Percentiles rank a stretch among this genome's conserved stretches.
phyloP scores from a whole-genome alignment of 2,797 vertebrate species.

The Protonibea diacanthus region DNA sequence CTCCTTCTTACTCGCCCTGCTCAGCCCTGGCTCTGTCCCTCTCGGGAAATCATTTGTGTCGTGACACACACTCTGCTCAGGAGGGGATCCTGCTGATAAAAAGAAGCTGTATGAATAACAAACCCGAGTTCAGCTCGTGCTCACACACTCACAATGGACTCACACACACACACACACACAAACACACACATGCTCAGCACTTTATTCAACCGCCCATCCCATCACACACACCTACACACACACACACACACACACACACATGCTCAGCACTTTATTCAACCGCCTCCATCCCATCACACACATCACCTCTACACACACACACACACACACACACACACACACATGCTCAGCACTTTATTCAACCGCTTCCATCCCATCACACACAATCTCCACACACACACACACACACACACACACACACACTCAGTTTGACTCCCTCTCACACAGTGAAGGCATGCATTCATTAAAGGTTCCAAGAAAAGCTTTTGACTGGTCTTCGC shows the following conservation, averaged over 20 bases:
- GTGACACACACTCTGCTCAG: constrained; percentile 48
- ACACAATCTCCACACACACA: constrained; percentile 48
- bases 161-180: constrained; percentile 23
- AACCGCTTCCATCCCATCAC: no score
- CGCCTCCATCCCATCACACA: no score
- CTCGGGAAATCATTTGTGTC: constrained; percentile 75
- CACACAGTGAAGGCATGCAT: constrained; percentile 73
- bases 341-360: not conserved
- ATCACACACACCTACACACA: no score
- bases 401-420: constrained; percentile 53
- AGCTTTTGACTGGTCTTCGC: no score
- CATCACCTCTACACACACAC: no score
- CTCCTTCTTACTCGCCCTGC: constrained; percentile 20
- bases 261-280: no score
- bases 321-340: constrained; percentile 5
- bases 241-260: no score
- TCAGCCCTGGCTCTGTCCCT: no score
- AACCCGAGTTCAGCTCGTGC: constrained; percentile 61
- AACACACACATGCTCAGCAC: no score
- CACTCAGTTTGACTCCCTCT: constrained; percentile 58
- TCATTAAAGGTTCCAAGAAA: constrained; percentile 72
- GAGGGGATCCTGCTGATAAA: constrained; percentile 63
- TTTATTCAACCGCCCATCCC: no score
- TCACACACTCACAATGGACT: constrained; percentile 32
- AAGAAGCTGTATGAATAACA: constrained; percentile 78